Conservation (phyloP, 2,888 invertebrate species). For the Cataglyphis altisquamis region DNA sequence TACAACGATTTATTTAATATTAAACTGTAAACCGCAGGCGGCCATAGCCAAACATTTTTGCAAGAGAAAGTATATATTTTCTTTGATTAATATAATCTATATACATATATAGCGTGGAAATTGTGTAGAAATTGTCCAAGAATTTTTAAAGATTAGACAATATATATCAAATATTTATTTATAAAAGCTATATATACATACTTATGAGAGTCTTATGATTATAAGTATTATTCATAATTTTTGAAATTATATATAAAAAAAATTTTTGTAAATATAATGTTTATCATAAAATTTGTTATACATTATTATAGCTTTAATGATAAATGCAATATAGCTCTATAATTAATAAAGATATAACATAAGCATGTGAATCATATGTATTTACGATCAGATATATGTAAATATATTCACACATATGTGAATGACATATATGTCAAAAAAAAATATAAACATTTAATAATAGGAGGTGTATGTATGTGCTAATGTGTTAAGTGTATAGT, state of each 20-base stretch:
- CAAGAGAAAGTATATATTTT: background rate
- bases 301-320: constrained; percentile 63
- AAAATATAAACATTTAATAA: background rate
- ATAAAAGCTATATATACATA: constrained; percentile 56
- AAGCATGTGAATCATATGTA: background rate
- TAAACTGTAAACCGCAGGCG: background rate
- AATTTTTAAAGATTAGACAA: constrained; percentile 66
- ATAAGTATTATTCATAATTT: constrained; percentile 63
- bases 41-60: background rate
- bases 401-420: background rate
- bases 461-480: background rate
- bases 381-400: background rate
- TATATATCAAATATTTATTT: constrained; percentile 68
- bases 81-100: background rate
- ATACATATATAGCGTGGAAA: background rate
- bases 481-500: background rate
- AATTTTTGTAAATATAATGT: constrained; percentile 71
- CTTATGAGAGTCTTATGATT: constrained; percentile 50
- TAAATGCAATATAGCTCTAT: constrained; percentile 47
- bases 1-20: background rate
- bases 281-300: constrained; percentile 56
- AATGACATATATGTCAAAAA: background rate
- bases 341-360: constrained; percentile 6
- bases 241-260: constrained; percentile 48
- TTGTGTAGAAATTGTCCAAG: constrained; percentile 52